These are phyloP conservation scores for Halictus quadricinctus DNA, from an alignment of 2,888 invertebrate species.

Conservation along the genomic window DNA sequence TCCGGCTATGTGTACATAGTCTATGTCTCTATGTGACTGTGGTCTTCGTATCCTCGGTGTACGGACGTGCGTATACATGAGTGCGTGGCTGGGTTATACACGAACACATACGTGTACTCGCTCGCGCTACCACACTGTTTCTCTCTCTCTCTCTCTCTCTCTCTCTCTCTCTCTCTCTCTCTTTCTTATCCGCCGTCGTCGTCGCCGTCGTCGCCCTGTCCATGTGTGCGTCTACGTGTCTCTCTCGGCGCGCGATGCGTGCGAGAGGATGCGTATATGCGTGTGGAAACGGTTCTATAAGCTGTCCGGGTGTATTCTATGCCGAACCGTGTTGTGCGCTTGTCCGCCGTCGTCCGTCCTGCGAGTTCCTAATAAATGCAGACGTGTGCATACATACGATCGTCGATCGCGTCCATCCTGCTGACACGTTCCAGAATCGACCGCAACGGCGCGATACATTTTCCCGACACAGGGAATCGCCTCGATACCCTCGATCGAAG, in stretches of 20 bases:
- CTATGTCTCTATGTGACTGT: constrained; percentile 13
- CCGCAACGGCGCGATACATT: neutral
- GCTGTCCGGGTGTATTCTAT: constrained; percentile 40
- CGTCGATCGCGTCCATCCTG: constrained; percentile 41
- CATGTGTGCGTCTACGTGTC: constrained; percentile 23
- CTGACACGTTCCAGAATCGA: constrained; percentile 24
- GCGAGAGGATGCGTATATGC: constrained; percentile 33
- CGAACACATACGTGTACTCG: constrained; percentile 28
- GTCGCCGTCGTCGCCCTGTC: neutral
- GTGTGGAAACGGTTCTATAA: constrained; percentile 35
- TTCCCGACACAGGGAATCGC: constrained; percentile 23
- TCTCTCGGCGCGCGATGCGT: constrained; percentile 26
- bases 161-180: constrained; percentile 15
- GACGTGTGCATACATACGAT: constrained; percentile 47
- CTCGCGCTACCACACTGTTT: constrained; percentile 2
- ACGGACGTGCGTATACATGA: constrained; percentile 22
- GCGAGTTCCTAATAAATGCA: constrained; percentile 55
- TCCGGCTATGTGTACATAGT: constrained; percentile 9
- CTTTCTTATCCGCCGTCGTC: constrained; percentile 24
- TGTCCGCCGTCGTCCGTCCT: constrained; percentile 46
- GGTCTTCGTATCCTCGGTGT: constrained; percentile 26
- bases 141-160: constrained; percentile 30
- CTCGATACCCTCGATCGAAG: neutral
- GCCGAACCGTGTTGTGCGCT: constrained; percentile 47
- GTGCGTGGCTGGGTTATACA: constrained; percentile 29